phyloP scores from a whole-genome alignment of 2,888 invertebrate genomes.

The Cephus nigrinus region DNA sequence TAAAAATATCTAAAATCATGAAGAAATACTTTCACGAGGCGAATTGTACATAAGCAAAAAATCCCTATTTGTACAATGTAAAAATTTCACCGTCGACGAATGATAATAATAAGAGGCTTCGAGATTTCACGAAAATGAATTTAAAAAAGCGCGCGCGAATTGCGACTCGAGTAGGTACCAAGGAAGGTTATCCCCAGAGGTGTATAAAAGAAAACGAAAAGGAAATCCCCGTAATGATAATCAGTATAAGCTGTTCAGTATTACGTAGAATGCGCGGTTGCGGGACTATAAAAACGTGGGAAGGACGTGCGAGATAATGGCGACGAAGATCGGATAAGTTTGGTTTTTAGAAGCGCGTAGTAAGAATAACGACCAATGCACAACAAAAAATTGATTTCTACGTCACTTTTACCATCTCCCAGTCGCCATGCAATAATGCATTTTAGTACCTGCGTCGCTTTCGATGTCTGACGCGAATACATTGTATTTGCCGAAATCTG shows the following conservation, averaged over 20 bases:
- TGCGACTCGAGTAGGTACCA: background rate
- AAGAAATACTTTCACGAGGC: background rate
- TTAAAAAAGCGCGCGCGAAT: background rate
- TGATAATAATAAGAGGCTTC: background rate
- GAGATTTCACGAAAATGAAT: background rate
- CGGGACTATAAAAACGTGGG: constrained; percentile 14
- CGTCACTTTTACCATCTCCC: background rate
- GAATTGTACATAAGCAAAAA: background rate
- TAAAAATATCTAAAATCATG: background rate
- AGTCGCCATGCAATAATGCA: background rate
- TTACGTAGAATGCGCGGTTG: constrained; percentile 16
- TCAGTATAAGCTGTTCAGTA: constrained; percentile 19
- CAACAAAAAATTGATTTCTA: background rate
- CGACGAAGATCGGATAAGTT: constrained; percentile 33
- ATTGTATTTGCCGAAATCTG: background rate
- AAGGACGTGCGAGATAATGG: constrained; percentile 29
- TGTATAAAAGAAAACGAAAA: background rate
- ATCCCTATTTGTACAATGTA: background rate
- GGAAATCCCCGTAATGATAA: background rate
- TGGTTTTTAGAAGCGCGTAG: constrained; percentile 15
- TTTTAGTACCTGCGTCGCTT: background rate
- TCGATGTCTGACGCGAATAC: background rate
- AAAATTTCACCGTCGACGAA: background rate
- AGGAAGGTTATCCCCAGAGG: background rate
- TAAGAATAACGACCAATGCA: background rate